Evolutionary conservation across 30 jellyfish, hydroid and myxozoan genomes (phyloP).

Genomic region (Aurelia coerulea): DNA sequence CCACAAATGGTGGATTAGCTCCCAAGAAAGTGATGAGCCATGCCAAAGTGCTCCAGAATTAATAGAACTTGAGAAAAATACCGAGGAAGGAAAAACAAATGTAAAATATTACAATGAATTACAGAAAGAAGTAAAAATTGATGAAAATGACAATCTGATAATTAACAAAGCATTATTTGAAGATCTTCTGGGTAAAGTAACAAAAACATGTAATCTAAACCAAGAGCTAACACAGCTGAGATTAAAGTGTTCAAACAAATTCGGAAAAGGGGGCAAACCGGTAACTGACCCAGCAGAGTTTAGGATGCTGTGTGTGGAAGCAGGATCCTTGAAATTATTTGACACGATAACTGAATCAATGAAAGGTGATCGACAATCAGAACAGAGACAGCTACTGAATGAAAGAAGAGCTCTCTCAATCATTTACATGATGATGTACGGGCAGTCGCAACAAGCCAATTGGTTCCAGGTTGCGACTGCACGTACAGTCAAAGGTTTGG

Average conservation of each 20-base stretch:
- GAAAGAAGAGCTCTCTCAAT: slow-evolving; percentile 22
- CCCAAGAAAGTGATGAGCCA: slow-evolving; percentile 15
- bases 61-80: too few species aligned
- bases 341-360: slow-evolving; percentile 1
- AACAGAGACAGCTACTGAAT: not conserved
- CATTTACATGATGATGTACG: slow-evolving; percentile 16
- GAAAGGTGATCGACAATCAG: slow-evolving; percentile 7
- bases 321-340: slow-evolving; percentile 18
- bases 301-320: slow-evolving; percentile 13
- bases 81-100: too few species aligned
- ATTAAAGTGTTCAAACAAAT: slow-evolving; percentile 1
- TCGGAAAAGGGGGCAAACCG: slow-evolving; percentile 30
- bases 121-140: too few species aligned
- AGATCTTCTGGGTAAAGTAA: too few species aligned
- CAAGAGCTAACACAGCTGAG: not conserved
- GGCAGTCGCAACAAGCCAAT: slow-evolving; percentile 37
- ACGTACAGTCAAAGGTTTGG: not conserved
- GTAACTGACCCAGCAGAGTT: slow-evolving; percentile 17
- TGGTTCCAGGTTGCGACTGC: slow-evolving; percentile 39
- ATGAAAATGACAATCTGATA: too few species aligned
- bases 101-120: too few species aligned
- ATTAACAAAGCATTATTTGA: too few species aligned
- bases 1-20: slow-evolving; percentile 19
- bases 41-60: too few species aligned
- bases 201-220: not conserved